A percentile compares a stretch with the other conserved stretches of the same genome.
Evolutionary conservation across 2,113 vertebrate species (phyloP).

Genomic region (Pungitius pungitius): DNA sequence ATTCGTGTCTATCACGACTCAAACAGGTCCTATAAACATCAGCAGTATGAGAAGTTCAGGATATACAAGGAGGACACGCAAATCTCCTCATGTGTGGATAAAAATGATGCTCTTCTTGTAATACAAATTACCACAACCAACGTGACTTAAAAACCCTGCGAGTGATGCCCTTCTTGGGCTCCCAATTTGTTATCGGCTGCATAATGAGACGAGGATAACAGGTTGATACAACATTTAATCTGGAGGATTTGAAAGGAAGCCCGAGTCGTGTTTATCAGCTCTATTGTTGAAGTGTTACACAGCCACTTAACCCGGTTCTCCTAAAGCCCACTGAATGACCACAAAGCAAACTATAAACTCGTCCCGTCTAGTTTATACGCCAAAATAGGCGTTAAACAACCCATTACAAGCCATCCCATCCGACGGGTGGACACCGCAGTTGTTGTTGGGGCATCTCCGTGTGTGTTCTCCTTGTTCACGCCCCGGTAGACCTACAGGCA

Average conservation of each 20-base stretch:
- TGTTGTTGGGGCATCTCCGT: conserved; percentile 42
- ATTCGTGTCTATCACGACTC: not conserved
- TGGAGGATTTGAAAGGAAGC: not conserved
- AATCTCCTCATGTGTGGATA: not conserved
- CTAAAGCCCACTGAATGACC: conserved; percentile 1
- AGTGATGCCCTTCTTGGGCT: not conserved
- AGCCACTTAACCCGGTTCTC: not conserved
- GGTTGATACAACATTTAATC: rapidly evolving
- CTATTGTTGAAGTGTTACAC: not conserved
- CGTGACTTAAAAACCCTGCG: not conserved
- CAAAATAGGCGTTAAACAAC: conserved; percentile 77
- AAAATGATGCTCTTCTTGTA: not conserved
- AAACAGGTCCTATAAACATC: not conserved
- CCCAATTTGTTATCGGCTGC: not conserved
- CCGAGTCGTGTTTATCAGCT: not conserved
- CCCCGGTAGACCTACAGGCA: conserved; percentile 62
- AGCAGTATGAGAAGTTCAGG: not conserved
- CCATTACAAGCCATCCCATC: conserved; percentile 76
- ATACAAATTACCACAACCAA: not conserved
- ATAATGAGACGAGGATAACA: not conserved
- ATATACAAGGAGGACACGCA: not conserved
- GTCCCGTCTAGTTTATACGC: conserved; percentile 71
- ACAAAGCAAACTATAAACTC: conserved; percentile 55
- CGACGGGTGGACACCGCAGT: conserved; percentile 69
- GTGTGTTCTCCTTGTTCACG: conserved; percentile 66